A percentile compares a stretch with the other conserved stretches of the same genome.
These are phyloP conservation scores for Hipparchia sbordonii DNA, from an alignment of 2,888 invertebrate genomes.

Conservation along the genomic window DNA sequence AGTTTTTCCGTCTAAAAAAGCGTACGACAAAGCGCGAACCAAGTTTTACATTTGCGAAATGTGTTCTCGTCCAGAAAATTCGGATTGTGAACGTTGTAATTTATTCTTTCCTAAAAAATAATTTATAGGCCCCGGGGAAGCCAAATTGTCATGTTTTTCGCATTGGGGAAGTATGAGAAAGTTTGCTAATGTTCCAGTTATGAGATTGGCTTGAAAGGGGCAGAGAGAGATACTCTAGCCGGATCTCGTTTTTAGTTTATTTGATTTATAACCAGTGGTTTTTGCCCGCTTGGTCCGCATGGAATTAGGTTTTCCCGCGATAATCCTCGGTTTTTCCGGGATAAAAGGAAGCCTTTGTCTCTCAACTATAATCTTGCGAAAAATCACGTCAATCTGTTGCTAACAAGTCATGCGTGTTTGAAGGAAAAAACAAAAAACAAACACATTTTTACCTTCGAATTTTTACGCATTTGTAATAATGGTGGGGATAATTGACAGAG, in stretches of 20 bases:
- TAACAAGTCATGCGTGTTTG: too few relatives aligned
- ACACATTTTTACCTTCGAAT: too few relatives aligned
- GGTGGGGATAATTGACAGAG: too few relatives aligned
- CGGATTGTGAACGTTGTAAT: slow-evolving; percentile 14
- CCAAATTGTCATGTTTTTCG: slow-evolving; percentile 29
- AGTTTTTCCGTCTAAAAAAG: not conserved
- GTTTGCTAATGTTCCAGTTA: slow-evolving; percentile 18
- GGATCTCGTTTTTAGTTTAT: not conserved
- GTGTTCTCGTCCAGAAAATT: slow-evolving; percentile 22
- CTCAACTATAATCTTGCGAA: too few relatives aligned
- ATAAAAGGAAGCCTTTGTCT: too few relatives aligned
- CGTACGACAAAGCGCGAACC: slow-evolving; percentile 3
- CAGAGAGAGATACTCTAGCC: not conserved
- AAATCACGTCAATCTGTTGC: too few relatives aligned
- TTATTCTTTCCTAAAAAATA: slow-evolving; percentile 25
- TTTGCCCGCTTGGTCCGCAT: not conserved
- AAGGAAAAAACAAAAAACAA: too few relatives aligned
- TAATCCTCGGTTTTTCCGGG: too few relatives aligned
- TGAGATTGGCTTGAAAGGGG: slow-evolving; percentile 11
- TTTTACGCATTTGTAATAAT: too few relatives aligned
- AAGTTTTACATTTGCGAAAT: slow-evolving; percentile 13
- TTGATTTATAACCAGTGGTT: not conserved
- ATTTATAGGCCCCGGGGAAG: slow-evolving; percentile 29
- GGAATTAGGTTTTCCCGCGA: not conserved
- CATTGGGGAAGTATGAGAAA: slow-evolving; percentile 25